Evolutionary conservation across 2,797 vertebrate genomes (phyloP).

Genomic region (Nannoperca obscura): DNA sequence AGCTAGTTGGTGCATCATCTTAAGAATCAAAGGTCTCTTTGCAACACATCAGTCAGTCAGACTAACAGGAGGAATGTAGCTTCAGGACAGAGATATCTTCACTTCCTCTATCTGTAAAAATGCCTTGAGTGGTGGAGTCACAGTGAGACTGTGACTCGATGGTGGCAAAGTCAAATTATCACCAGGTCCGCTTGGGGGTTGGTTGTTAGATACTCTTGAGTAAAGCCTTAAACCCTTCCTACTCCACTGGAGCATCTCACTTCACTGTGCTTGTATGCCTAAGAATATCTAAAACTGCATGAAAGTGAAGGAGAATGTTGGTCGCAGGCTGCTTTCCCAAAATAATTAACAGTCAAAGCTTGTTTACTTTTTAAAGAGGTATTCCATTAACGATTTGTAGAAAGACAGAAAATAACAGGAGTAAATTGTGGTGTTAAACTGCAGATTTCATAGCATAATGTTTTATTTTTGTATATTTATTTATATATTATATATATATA

Average conservation of each 20-base stretch:
- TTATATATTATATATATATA: background rate
- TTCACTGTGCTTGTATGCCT: background rate
- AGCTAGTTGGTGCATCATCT: slow-evolving; percentile 64
- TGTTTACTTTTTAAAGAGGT: background rate
- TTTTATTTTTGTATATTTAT: background rate
- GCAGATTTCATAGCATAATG: background rate
- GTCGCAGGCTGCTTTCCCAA: background rate
- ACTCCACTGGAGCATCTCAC: background rate
- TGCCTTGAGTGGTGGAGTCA: slow-evolving; percentile 27
- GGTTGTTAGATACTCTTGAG: background rate
- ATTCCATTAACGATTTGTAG: background rate
- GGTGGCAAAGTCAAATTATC: slow-evolving; percentile 17
- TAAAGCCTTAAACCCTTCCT: background rate
- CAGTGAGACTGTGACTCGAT: slow-evolving; percentile 8
- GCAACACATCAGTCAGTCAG: slow-evolving; percentile 72
- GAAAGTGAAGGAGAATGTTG: background rate
- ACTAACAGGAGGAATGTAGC: slow-evolving; percentile 76
- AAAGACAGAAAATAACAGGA: background rate
- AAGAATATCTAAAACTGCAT: background rate
- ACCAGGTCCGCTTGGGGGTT: background rate
- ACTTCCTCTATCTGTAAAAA: slow-evolving; percentile 65
- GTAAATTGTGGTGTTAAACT: background rate
- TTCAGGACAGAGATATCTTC: slow-evolving; percentile 60
- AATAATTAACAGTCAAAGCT: background rate
- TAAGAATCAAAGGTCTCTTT: slow-evolving; percentile 75